These are phyloP conservation scores for Gambusia holbrooki DNA, from an alignment of 2,113 vertebrate species.

Conservation along the genomic window DNA sequence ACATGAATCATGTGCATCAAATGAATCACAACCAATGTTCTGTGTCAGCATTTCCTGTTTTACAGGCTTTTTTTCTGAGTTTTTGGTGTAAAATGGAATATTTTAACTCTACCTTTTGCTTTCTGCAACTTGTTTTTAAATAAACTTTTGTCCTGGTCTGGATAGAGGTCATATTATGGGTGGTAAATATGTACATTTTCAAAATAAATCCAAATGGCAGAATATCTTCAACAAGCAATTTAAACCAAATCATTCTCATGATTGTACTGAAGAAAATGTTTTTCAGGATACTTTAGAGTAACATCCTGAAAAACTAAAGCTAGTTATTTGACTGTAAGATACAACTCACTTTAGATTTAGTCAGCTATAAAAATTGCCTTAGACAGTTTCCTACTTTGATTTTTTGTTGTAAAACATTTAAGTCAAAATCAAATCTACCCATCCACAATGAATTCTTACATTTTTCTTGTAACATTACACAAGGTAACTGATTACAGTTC, in stretches of 20 bases:
- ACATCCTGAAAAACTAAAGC: neutral
- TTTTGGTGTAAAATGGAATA: constrained; percentile 12
- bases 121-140: constrained; percentile 66
- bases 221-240: neutral
- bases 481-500: too few species aligned
- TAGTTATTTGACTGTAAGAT: neutral
- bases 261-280: neutral
- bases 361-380: too few species aligned
- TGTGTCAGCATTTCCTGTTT: constrained; percentile 14
- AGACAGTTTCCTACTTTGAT: too few species aligned
- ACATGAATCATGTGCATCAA: constrained; percentile 64
- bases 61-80: neutral
- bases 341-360: neutral
- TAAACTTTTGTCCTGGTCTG: constrained; percentile 39
- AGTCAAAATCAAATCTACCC: neutral
- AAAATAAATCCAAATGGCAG: neutral
- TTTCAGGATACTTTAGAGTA: neutral
- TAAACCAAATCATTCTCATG: neutral
- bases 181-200: too few species aligned
- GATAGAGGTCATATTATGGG: too few species aligned
- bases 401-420: neutral
- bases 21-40: neutral
- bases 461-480: too few species aligned
- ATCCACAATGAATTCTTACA: too few species aligned
- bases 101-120: constrained; percentile 40